A percentile compares a stretch with the other conserved stretches of the same genome.
phyloP scores from a whole-genome alignment of 2,113 vertebrate species.

The Bubo scandiacus region DNA sequence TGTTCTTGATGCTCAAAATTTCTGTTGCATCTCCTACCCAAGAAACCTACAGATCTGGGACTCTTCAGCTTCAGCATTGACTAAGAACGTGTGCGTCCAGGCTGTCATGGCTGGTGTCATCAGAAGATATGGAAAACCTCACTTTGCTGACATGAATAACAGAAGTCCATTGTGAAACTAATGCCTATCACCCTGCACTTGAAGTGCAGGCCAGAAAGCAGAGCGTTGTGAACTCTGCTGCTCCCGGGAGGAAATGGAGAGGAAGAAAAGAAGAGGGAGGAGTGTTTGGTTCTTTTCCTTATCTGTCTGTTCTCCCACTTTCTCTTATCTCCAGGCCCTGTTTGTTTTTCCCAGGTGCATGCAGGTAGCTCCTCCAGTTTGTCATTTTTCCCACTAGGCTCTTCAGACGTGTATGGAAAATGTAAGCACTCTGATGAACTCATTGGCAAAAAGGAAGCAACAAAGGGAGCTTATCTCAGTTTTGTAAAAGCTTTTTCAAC shows the following conservation, averaged over 20 bases:
- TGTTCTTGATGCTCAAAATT: not conserved
- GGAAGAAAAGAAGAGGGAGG: not conserved
- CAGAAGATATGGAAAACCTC: not conserved
- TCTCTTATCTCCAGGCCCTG: not conserved
- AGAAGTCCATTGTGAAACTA: not conserved
- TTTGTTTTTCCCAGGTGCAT: constrained; percentile 36
- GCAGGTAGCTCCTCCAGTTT: not conserved
- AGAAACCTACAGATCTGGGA: not conserved
- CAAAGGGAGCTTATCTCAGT: not conserved
- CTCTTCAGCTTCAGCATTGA: not conserved
- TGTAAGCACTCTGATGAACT: not conserved
- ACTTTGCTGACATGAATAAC: not conserved
- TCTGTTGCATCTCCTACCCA: rapidly evolving
- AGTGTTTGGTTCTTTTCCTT: not conserved
- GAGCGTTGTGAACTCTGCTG: not conserved
- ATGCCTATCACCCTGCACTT: not conserved
- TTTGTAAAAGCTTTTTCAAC: not conserved
- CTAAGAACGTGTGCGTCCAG: rapidly evolving
- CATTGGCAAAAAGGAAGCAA: not conserved
- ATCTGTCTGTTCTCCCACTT: not conserved
- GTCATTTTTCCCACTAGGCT: not conserved
- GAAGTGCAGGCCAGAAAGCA: not conserved
- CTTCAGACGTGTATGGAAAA: not conserved
- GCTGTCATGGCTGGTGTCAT: not conserved
- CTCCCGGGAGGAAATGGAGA: not conserved